Evolutionary conservation across 2,797 vertebrate species (phyloP), one percentile per base, ranked within the genome.

Genomic region (Tauraco hartlaubi): DNA sequence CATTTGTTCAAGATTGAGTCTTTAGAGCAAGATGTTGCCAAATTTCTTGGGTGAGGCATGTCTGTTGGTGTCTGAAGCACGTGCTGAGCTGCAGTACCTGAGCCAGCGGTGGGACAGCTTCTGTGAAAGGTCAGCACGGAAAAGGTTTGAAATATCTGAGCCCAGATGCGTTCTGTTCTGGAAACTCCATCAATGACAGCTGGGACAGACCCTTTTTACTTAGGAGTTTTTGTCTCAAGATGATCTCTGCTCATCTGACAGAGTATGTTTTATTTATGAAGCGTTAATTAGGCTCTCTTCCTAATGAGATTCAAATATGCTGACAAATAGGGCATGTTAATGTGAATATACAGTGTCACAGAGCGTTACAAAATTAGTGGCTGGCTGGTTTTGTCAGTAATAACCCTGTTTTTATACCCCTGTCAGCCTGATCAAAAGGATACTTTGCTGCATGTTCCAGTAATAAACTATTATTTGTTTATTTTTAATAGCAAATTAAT

Each of bases 191-290:
- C n/a, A 54, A 7, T 14, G 10, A 6, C 54, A 67, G 54, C 33
- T 61, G 31, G 35, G 23, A 48, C 25, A 17, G 22, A 31, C 61
- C 41, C 17, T 39, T 31, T 39, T 63, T 48, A 39, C 41, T 6
- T 35, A 17, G 8, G 25, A 20, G 7, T 18, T 84, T 41, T 48
- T 73, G 22, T 41, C 35, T 66, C 31, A 37, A 35, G 35, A 62
- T 55, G 48, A 41, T 61, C 54, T 61, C 41, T 91, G 74, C 63
- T 74, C 11, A 41, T 48, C 68, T 39, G 51, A 79, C 28, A 59
- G 68, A 88, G 29, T 19, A 78, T 92, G 49, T 68, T 88, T 92
- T 74, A 88, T 88, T 89, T 85, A 85, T 81, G 46, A 84, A 93
- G 58, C 51, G 23, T 85, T 80, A 89, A 71, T 81, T 93, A 74